Base-by-base conservation (phyloP, 1,140 invertebrate species). In the Platyscapa corneri region DNA sequence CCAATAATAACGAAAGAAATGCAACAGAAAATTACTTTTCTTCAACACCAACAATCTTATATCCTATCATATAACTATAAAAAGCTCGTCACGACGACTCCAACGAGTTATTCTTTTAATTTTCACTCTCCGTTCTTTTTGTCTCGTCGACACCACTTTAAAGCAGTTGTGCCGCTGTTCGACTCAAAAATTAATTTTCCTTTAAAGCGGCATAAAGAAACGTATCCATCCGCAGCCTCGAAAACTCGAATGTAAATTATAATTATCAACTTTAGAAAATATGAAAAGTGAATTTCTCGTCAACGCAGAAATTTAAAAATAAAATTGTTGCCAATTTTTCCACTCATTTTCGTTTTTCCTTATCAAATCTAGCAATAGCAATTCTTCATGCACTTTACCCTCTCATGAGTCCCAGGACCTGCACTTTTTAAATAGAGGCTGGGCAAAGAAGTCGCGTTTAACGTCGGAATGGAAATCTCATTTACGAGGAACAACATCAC, bases 51-150 rank as follows among this genome's bases (percentile, higher is more conserved):
- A 77, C 46, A n/a, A n/a, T n/a, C n/a, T n/a, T 6, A 20, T 12
- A 23, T 53, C 30, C 70, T 34, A 70, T 23, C n/a, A 23, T 70
- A 16, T 70, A 37, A 70, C 67, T 37, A 42, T 27, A 42, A 74
- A 32, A 74, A 74, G 8, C 5, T 74, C 39, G 70, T n/a, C 70
- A 7, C 75, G 30, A 6, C 75, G 75, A 14, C 37, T 46, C 14
- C 75, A 77, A 23, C 75, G 46, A 49, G 37, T 23, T 56, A 34
- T 75, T 75, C 42, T 75, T 75, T 34, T 75, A 39, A 49, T 75
- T 46, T 42, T 49, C 72, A 46, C 56, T 77, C 70, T n/a, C 42
- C 39, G 37, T 10, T 42, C 37, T 5, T 42, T 23, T 18, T 20
- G 10, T 18, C 37, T 74, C 70, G 70, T 42, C 0, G 30, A 37